Percentiles rank a stretch among this genome's conserved stretches.
These are phyloP conservation scores for Orbicella faveolata DNA, from an alignment of 64 coral and sea anemone genomes.

Conservation along the genomic window DNA sequence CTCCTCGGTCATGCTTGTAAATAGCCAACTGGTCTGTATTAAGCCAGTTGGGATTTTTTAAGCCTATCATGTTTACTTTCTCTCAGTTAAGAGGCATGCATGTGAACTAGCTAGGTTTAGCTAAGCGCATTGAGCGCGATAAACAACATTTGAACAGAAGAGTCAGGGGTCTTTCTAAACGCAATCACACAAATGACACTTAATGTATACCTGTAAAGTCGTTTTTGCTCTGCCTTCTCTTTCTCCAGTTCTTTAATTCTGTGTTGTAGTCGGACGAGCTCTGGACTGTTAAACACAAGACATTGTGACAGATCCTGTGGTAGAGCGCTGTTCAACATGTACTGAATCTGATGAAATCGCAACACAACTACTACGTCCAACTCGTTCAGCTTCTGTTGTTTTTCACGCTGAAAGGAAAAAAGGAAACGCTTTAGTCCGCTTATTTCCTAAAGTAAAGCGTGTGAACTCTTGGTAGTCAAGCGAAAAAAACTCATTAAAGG, in stretches of 20 bases:
- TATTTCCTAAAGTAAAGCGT: neutral
- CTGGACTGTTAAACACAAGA: slow-evolving; percentile 85
- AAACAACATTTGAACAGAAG: too few relatives aligned
- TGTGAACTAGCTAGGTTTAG: too few relatives aligned
- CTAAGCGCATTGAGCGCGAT: too few relatives aligned
- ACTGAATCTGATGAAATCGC: slow-evolving; percentile 85
- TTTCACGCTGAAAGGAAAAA: slow-evolving; percentile 75
- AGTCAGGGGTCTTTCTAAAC: too few relatives aligned
- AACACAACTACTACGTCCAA: slow-evolving; percentile 92
- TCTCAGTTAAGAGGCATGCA: too few relatives aligned
- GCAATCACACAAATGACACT: too few relatives aligned
- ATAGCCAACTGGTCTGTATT: too few relatives aligned
- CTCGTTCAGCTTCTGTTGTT: slow-evolving; percentile 99
- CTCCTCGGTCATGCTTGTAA: too few relatives aligned
- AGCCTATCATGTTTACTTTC: too few relatives aligned
- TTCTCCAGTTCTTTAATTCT: slow-evolving; percentile 96
- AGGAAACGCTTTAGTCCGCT: neutral
- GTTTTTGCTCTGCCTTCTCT: slow-evolving; percentile 93
- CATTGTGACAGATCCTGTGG: slow-evolving; percentile 82
- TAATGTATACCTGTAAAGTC: slow-evolving; percentile 70
- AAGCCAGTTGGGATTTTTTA: too few relatives aligned
- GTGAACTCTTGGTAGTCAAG: too few relatives aligned
- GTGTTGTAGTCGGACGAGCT: slow-evolving; percentile 66
- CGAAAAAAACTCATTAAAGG: too few relatives aligned
- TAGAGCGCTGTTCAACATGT: slow-evolving; percentile 79